Evolutionary conservation across 2,113 vertebrate genomes (phyloP), one percentile per base, ranked within the genome.

Genomic region (Paralichthys olivaceus): DNA sequence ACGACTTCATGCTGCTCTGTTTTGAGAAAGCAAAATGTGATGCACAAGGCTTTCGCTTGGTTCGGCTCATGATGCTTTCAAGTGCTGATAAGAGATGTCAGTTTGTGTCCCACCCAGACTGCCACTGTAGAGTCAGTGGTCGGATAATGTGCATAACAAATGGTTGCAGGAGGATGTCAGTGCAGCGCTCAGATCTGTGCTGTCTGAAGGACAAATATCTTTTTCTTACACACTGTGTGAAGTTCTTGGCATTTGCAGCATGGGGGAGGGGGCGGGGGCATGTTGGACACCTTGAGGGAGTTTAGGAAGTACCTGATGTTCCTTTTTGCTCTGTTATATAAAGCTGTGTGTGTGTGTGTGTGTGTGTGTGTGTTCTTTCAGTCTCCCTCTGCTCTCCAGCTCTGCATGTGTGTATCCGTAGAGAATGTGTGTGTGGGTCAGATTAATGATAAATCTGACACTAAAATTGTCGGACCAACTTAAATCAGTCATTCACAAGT

Each of bases 281-380:
- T 32, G 64, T 22, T 68, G 60, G 80, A 62, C 62, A 77, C 63
- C 69, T 79, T 69, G 29, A 56, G 60, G 32, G 57, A 57, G 55
- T 84, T 82, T 37, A 43, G 63, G 51, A 75, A 67, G 75, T 63
- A 79, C 64, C 57, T 64, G 65, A 77, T 51, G 22, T 84, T 63
- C 17, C 67, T 71, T 74, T 34, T 84, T 9, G 66, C 34, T 43
- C 22, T 60, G 14, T 69, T 51, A 40, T 58, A 53, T 53, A 53
- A 53, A 22, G 57, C 61, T 1, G 49, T n/a, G 49, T 53, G 49
- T 22, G 17, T 49, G 45, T 47, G 14, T 47, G 45, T 47, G 15
- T 49, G 45, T 20, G 15, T 20, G 45, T 49, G 45, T 49, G 45
- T 49, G 45, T 47, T 14, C 45, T 19, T 43, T 11, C 13, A 43